Evolutionary conservation across 2,888 invertebrate genomes (phyloP).

Genomic region (Lithophane semibrunnea): DNA sequence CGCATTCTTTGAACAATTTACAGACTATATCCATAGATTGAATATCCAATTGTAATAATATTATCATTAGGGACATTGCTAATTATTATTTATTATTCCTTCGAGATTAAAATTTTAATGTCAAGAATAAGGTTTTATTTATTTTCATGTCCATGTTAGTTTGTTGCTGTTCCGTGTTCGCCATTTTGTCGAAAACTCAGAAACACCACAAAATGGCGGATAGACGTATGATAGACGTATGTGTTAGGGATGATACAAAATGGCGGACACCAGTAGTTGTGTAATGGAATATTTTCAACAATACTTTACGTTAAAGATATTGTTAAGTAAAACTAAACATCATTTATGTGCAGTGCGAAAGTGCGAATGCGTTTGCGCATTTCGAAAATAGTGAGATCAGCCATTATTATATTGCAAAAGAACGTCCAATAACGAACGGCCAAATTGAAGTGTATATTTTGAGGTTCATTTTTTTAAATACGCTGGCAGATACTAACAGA

Average conservation of each 20-base stretch:
- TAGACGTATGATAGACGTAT: neutral
- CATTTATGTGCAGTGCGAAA: neutral
- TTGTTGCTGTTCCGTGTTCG: conserved; percentile 1
- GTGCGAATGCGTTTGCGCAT: conserved; percentile 37
- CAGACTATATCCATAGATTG: conserved; percentile 88
- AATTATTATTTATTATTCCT: conserved; percentile 84
- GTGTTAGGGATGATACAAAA: conserved; percentile 11
- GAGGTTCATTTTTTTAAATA: neutral
- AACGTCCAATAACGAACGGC: conserved; percentile 16
- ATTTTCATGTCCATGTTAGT: conserved; percentile 62
- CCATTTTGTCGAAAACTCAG: conserved; percentile 53
- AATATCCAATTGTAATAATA: conserved; percentile 76
- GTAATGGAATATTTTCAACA: conserved; percentile 27
- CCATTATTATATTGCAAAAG: conserved; percentile 24
- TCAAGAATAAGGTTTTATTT: conserved; percentile 72
- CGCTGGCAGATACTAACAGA: neutral
- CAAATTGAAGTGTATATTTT: conserved; percentile 1
- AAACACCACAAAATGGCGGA: conserved; percentile 49
- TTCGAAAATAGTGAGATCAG: neutral
- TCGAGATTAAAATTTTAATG: conserved; percentile 81
- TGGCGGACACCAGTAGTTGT: conserved; percentile 8
- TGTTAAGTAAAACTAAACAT: neutral
- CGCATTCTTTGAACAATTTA: conserved; percentile 86
- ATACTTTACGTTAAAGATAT: neutral
- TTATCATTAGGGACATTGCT: conserved; percentile 80